Base-by-base conservation (phyloP, 2,113 vertebrate species). In the Mirounga angustirostris region DNA sequence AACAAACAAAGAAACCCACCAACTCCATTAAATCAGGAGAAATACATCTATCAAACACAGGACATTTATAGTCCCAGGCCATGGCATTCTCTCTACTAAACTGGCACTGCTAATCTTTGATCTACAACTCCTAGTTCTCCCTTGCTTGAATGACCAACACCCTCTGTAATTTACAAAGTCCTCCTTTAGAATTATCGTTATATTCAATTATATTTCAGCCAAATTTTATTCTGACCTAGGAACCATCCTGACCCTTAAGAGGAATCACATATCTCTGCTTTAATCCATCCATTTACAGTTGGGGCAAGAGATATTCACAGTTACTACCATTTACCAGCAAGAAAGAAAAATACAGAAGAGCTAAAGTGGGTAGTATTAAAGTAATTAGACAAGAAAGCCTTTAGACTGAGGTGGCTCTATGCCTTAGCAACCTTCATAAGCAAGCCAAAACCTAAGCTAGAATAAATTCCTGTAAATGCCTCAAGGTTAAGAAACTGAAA, bases 171-270 rank as follows among this genome's bases (percentile, higher is more conserved):
- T 71, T 14, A 79, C 14, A 94, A 50, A 83, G 11, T 82, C 76
- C 19, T 67, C 78, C 78, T 79, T 85, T 56, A 73, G n/a, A 81
- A 85, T 67, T 74, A 76, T 4, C 67, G 8, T 52, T 76, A 65
- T 13, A 59, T 69, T 81, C 30, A 81, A 54, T 7, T 81, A 13
- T 69, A 46, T 89, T 79, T 89, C 65, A 46, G 50, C 52, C 59
- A 92, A 89, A 88, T 65, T 74, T 59, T 92, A 89, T 63, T 92
- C 36, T 94, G n/a, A 69, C 3, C 21, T 78, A 50, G n/a, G 58
- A 96, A 94, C 7, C 61, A 52, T 90, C 82, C 19, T 96, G 12
- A 85, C 4, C 18, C 28, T 89, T 86, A 59, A 80, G 1, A 43
- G 18, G 74, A 80, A 74, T 21, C 43, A 89, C 0, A 18, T 33